Evolutionary conservation across 2,797 vertebrate genomes (phyloP).

Genomic region (Propithecus perrieri): DNA sequence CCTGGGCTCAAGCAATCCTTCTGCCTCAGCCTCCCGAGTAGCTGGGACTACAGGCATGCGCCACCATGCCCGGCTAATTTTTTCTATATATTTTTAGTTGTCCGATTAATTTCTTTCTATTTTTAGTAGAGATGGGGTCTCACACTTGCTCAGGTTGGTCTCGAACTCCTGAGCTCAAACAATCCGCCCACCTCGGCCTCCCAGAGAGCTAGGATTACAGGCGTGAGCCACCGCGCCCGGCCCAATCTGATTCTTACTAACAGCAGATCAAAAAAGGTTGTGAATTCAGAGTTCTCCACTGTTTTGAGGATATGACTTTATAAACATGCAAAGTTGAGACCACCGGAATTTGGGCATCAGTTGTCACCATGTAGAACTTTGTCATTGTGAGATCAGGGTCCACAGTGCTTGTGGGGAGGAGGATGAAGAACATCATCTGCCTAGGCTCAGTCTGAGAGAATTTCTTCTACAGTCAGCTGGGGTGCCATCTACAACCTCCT

Average conservation of each 20-base stretch:
- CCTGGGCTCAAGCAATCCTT: too few relatives aligned
- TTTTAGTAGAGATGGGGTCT: too few relatives aligned
- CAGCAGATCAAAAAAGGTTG: not conserved
- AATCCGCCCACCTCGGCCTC: too few relatives aligned
- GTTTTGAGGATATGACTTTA: not conserved
- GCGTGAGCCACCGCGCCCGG: too few relatives aligned
- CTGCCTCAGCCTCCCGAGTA: too few relatives aligned
- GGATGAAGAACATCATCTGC: not conserved
- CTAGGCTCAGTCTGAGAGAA: not conserved
- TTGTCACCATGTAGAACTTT: not conserved
- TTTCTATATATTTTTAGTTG: too few relatives aligned
- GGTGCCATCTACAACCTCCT: constrained; percentile 12
- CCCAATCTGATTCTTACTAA: not conserved
- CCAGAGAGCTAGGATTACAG: too few relatives aligned
- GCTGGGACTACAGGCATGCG: too few relatives aligned
- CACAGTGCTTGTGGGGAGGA: not conserved
- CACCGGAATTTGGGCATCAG: not conserved
- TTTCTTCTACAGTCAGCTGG: not conserved
- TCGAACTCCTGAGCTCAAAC: too few relatives aligned
- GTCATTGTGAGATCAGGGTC: not conserved
- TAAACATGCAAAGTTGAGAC: not conserved
- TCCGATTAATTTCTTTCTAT: too few relatives aligned
- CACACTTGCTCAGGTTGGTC: too few relatives aligned
- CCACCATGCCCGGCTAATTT: too few relatives aligned
- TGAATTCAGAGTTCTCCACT: not conserved